Evolutionary conservation across 2,113 vertebrate species (phyloP).

Genomic region (Nycticebus coucang): DNA sequence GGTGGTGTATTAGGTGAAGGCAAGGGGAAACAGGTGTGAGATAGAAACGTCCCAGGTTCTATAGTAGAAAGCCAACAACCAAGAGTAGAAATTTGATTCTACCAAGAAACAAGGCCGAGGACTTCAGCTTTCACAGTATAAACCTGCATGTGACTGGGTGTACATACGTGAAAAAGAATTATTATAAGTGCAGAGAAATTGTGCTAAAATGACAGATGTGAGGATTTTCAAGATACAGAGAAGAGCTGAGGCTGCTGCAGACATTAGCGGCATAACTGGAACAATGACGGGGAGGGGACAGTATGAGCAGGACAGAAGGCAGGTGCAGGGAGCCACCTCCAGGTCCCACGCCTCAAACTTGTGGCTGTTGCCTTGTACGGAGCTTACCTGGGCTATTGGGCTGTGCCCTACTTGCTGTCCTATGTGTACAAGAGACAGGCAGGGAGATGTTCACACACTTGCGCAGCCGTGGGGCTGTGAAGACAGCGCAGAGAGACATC

Average conservation of each 20-base stretch:
- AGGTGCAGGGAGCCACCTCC: too few species aligned
- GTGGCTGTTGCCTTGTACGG: not conserved
- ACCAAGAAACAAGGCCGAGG: not conserved
- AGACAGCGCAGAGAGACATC: not conserved
- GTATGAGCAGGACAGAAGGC: too few species aligned
- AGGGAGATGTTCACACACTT: too few species aligned
- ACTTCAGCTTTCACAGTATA: not conserved
- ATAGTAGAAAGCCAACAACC: not conserved
- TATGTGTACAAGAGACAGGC: not conserved
- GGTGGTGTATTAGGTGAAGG: too few species aligned
- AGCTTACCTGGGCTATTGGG: not conserved
- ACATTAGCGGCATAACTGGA: not conserved
- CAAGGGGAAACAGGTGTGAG: rapidly evolving
- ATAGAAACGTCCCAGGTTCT: not conserved
- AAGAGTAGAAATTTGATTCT: not conserved
- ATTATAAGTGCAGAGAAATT: not conserved
- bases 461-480: not conserved
- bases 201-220: not conserved
- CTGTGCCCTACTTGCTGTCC: not conserved
- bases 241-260: not conserved
- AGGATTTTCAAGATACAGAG: not conserved
- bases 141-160: not conserved
- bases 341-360: not conserved
- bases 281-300: not conserved
- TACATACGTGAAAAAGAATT: not conserved